Evolutionary conservation across 2,797 vertebrate genomes (phyloP), one percentile per base, ranked within the genome.

Genomic region (Echiichthys vipera): DNA sequence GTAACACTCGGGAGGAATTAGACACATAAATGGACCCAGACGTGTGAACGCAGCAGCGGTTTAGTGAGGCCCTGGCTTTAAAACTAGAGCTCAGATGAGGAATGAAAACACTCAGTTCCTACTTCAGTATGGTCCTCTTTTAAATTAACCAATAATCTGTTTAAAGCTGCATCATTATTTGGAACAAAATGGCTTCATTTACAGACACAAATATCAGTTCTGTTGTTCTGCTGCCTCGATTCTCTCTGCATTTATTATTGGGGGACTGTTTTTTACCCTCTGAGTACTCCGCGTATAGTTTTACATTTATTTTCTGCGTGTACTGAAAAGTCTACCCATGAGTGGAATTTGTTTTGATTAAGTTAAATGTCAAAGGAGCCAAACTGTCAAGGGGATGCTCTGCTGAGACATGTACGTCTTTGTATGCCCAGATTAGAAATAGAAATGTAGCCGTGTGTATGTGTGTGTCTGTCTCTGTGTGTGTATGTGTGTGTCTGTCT

Each of bases 311-410:
- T 46, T 56, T 39, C 34, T 57, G 20, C 29, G 29, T 30, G 49
- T 50, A 25, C 12, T 74, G 58, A 67, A 86, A 87, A 82, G n/a
- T 2, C 67, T 73, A 57, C 71, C 78, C 76, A 70, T 65, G 80
- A 77, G 80, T 84, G 82, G 86, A 87, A 85, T 88, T 91, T 87
- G 74, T 88, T 91, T 89, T 82, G 76, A 82, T 82, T 80, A 43
- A 37, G 65, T 74, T 79, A 87, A 92, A 91, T 89, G 88, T 91
- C 88, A 88, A 49, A 71, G 56, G 72, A 87, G 73, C 10, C 62
- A 34, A 32, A 57, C 69, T 78, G 78, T 85, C 58, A 62, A 15
- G 64, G 83, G 78, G 79, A 29, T 12, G 18, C 50, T n/a, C n/a
- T 12, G 78, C 7, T 13, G 27, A 75, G 79, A 84, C 57, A 12